Evolutionary conservation across 2,888 invertebrate species (phyloP).

Genomic region (Cephonodes hylas): DNA sequence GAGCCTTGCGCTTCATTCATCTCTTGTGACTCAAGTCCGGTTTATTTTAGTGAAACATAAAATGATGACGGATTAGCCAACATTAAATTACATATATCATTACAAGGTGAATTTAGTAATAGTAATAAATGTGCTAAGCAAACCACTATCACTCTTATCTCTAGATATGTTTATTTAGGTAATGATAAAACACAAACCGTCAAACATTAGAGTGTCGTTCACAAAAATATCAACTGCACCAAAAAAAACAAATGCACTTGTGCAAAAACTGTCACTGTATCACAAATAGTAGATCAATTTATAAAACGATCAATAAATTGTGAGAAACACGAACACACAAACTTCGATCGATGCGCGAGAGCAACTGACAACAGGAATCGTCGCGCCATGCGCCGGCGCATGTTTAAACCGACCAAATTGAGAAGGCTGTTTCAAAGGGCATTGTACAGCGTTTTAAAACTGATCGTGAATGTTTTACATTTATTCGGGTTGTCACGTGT

Average conservation of each 20-base stretch:
- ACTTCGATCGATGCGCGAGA: constrained; percentile 66
- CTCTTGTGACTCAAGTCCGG: constrained; percentile 41
- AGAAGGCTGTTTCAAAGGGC: constrained; percentile 26
- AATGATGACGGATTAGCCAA: constrained; percentile 3
- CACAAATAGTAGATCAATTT: constrained; percentile 49
- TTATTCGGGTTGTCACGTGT: constrained; percentile 43
- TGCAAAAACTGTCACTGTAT: constrained; percentile 40
- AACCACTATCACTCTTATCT: constrained; percentile 71
- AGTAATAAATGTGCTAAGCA: constrained; percentile 11
- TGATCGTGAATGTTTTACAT: constrained; percentile 23
- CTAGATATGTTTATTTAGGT: constrained; percentile 42
- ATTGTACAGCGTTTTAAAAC: constrained; percentile 18
- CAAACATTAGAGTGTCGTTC: constrained; percentile 21
- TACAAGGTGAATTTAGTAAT: background rate
- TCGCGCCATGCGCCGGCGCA: constrained; percentile 68
- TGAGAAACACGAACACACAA: constrained; percentile 37
- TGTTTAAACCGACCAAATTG: constrained; percentile 46
- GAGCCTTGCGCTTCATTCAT: constrained; percentile 33
- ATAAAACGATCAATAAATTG: constrained; percentile 54
- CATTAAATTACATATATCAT: constrained; percentile 17
- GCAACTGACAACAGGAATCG: constrained; percentile 70
- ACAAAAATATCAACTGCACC: constrained; percentile 39
- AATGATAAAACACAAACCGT: constrained; percentile 43
- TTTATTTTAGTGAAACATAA: constrained; percentile 31
- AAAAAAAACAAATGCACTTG: constrained; percentile 27